Base-by-base conservation (phyloP, 2,113 vertebrate genomes). In the Salminus brasiliensis region DNA sequence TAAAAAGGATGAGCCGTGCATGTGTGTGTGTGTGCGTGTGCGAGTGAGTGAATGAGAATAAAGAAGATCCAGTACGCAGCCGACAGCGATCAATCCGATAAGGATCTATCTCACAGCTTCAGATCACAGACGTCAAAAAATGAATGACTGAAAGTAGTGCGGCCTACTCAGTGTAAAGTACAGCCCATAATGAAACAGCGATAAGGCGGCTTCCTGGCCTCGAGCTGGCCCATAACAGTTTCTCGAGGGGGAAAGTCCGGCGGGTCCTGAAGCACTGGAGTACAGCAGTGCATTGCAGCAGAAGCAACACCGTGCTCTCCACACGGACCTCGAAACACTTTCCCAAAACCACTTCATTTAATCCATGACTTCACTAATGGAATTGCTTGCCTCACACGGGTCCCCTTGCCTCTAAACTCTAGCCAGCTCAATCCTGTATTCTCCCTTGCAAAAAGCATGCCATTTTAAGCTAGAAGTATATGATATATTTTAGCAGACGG, bases 331-430 rank as follows among this genome's bases (percentile, higher is more conserved):
- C 4, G 27, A 71, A 41, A 63, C 74, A 65, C 82, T 55, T 75
- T 86, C 76, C 76, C 39, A 77, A 27, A 71, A 41, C 65, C 39
- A 70, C 52, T 78, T 80, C 65, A 88, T 88, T 86, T 85, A 83
- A 62, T 80, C 59, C 80, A 79, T 78, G 79, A 72, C 81, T 87
- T 84, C 70, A 86, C 81, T 88, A 78, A 85, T 85, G 76, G 52
- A 73, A 47, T 71, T 13, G 29, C 30, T 47, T 18, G 60, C 80
- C 69, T 75, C 79, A 74, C 71, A 83, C 62, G 52, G 71, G 52
- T 55, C 21, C 55, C 18, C 72, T 57, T 72, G 68, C 47, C 25
- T 71, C 18, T 47, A 70, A 83, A 69, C 39, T 79, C 60, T 73
- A 36, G 70, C 30, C 69, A 79, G 63, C 47, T 72, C 39, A 69